These are phyloP conservation scores for Malurus alboscapulatus DNA, from an alignment of 2,113 vertebrate species.

Conservation along the genomic window DNA sequence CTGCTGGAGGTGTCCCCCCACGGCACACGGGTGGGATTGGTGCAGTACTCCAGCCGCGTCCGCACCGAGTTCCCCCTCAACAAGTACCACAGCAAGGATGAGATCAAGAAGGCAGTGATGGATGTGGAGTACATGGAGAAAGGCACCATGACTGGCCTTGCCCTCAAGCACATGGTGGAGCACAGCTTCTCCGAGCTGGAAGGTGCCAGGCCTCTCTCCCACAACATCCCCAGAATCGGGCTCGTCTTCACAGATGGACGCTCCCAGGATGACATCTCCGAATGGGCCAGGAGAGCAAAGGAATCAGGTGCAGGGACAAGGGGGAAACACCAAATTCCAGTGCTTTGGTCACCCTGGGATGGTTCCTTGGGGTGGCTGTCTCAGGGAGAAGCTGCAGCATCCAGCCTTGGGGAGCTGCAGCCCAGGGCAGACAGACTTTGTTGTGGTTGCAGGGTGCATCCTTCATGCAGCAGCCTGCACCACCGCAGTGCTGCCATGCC, in stretches of 20 bases:
- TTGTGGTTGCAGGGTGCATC: background rate
- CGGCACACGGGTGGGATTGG: conserved; percentile 88
- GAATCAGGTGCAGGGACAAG: conserved; percentile 79
- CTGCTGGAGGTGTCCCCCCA: conserved; percentile 88
- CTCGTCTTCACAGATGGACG: conserved; percentile 96
- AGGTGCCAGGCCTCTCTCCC: conserved; percentile 76
- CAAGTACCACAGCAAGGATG: conserved; percentile 82
- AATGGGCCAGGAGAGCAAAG: conserved; percentile 90
- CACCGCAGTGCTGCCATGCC: accelerated
- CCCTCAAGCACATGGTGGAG: conserved; percentile 94
- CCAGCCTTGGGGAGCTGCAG: background rate
- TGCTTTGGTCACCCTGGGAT: background rate
- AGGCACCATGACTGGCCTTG: conserved; percentile 96
- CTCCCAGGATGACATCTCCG: conserved; percentile 94
- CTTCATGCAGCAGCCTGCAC: background rate
- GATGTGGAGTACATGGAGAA: conserved; percentile 96
- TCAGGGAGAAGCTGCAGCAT: background rate
- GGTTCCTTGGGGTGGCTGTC: background rate
- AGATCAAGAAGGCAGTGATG: conserved; percentile 91
- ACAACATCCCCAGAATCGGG: conserved; percentile 85
- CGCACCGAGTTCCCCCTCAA: conserved; percentile 93
- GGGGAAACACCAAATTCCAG: background rate
- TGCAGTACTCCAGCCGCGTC: conserved; percentile 95
- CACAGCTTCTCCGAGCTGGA: conserved; percentile 91
- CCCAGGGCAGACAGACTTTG: accelerated